phyloP scores from a whole-genome alignment of 1,140 invertebrate species.

The Cydia fagiglandana region DNA sequence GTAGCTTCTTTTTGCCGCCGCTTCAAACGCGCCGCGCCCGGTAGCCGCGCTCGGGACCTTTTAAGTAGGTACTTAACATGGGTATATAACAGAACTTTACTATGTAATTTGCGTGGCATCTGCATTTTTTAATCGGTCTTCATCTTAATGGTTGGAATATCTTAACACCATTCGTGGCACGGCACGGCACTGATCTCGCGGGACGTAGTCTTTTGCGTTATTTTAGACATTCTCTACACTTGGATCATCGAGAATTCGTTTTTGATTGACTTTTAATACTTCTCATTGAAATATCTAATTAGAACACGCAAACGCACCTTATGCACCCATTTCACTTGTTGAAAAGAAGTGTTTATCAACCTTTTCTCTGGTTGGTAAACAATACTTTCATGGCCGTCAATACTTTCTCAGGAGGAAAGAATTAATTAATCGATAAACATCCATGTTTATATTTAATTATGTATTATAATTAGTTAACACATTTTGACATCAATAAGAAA shows the following conservation, averaged over 20 bases:
- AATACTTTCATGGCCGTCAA: too few species aligned
- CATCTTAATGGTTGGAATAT: conserved; percentile 28
- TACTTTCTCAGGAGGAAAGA: too few species aligned
- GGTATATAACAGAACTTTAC: conserved; percentile 51
- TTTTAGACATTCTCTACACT: not conserved
- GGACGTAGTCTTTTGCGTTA: not conserved
- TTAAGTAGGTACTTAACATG: conserved; percentile 42
- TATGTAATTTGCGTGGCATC: conserved; percentile 35
- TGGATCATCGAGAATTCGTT: not conserved
- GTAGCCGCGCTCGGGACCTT: conserved; percentile 58
- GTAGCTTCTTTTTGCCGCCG: conserved; percentile 60
- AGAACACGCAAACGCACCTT: not conserved
- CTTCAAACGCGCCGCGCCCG: conserved; percentile 69
- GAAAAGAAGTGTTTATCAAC: too few species aligned
- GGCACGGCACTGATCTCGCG: not conserved
- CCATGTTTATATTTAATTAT: too few species aligned
- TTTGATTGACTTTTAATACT: not conserved
- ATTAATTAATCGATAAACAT: too few species aligned
- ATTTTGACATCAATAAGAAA: too few species aligned
- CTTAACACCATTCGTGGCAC: conserved; percentile 1
- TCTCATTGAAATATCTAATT: not conserved
- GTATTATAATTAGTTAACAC: too few species aligned
- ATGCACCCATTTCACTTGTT: too few species aligned
- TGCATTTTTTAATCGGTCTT: conserved; percentile 28
- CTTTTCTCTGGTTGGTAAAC: too few species aligned